phyloP scores from a whole-genome alignment of 2,888 invertebrate species.

The Andrena marginata region DNA sequence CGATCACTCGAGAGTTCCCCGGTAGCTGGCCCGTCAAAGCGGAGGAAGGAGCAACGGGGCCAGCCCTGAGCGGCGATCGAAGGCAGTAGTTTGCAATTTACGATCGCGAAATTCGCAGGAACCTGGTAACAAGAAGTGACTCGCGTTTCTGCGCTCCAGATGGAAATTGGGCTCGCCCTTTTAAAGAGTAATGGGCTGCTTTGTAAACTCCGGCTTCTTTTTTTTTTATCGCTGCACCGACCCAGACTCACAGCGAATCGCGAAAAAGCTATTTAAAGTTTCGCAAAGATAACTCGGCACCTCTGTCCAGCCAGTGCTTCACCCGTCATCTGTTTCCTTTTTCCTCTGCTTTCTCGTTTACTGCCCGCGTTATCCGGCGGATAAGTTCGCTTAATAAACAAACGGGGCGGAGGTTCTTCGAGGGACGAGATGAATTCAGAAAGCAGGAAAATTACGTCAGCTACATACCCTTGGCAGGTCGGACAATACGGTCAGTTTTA shows the following conservation, averaged over 20 bases:
- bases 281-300: slow-evolving; percentile 41
- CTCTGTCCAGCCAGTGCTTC: slow-evolving; percentile 14
- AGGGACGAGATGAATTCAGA: not conserved
- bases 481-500: too few relatives aligned
- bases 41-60: slow-evolving; percentile 3
- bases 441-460: too few relatives aligned
- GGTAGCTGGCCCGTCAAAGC: not conserved
- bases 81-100: slow-evolving; percentile 41
- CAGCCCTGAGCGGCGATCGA: slow-evolving; percentile 21
- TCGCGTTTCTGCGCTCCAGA: slow-evolving; percentile 2
- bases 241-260: slow-evolving; percentile 11
- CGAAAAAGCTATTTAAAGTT: slow-evolving; percentile 57
- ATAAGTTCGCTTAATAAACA: slow-evolving; percentile 1
- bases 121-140: not conserved
- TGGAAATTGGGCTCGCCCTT: slow-evolving; percentile 20
- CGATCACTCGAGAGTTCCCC: slow-evolving; percentile 2
- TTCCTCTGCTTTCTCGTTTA: not conserved
- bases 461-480: too few relatives aligned
- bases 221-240: slow-evolving; percentile 44
- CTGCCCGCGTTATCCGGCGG: not conserved
- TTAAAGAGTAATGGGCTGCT: slow-evolving; percentile 33
- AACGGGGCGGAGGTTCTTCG: not conserved
- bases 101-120: slow-evolving; percentile 40
- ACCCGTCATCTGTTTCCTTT: slow-evolving; percentile 13
- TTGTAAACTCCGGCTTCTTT: slow-evolving; percentile 29